phyloP scores from a whole-genome alignment of 2,113 vertebrate species.

The Cyprinodon brontotheroides region DNA sequence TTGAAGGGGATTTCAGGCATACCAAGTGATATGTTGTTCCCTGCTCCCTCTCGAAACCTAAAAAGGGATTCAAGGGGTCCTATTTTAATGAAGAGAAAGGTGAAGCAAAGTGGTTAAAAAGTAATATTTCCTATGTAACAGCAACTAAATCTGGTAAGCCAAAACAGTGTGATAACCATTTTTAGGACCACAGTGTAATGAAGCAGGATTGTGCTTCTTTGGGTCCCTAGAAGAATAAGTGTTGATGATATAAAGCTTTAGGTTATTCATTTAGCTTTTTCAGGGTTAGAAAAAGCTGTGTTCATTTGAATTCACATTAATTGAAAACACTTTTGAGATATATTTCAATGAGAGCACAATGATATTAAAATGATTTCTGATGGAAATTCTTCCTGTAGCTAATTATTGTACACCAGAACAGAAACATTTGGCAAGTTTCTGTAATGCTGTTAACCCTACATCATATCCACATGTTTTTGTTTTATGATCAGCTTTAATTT shows the following conservation, averaged over 20 bases:
- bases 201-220: conserved; percentile 41
- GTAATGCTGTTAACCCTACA: neutral
- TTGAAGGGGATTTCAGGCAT: conserved; percentile 62
- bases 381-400: accelerated
- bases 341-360: neutral
- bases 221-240: conserved; percentile 23
- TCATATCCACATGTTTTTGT: neutral
- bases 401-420: neutral
- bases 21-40: conserved; percentile 68
- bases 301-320: neutral
- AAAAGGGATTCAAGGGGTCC: conserved; percentile 59
- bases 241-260: conserved; percentile 8
- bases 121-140: conserved; percentile 66
- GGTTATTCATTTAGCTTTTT: neutral
- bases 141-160: conserved; percentile 53
- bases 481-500: neutral
- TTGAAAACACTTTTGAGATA: neutral
- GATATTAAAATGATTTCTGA: neutral
- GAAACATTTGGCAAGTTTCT: neutral
- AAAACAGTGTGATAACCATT: conserved; percentile 61
- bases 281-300: too few species aligned
- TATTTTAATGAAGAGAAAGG: conserved; percentile 72
- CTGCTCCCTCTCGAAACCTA: conserved; percentile 50
- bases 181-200: conserved; percentile 54
- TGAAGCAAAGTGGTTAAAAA: conserved; percentile 55